phyloP scores from a whole-genome alignment of 2,888 invertebrate species.

The Ecdyonurus torrentis region DNA sequence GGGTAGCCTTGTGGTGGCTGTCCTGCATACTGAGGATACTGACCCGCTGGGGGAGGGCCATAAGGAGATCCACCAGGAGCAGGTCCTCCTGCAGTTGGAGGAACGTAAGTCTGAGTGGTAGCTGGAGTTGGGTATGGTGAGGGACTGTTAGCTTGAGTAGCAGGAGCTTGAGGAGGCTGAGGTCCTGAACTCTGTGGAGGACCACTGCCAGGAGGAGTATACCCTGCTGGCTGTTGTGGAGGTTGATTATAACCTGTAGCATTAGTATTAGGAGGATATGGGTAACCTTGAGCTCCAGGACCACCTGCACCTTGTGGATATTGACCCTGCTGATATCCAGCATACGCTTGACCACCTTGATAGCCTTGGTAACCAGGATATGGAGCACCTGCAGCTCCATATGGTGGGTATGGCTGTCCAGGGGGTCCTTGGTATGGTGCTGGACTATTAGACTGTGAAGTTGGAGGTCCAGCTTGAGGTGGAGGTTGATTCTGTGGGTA shows the following conservation, averaged over 20 bases:
- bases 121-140: conserved; percentile 12
- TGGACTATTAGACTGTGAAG: conserved; percentile 27
- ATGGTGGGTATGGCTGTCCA: conserved; percentile 30
- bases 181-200: conserved; percentile 26
- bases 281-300: conserved; percentile 23
- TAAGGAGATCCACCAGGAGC: conserved; percentile 48
- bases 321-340: conserved; percentile 9
- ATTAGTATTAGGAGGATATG: conserved; percentile 6
- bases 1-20: conserved; percentile 22
- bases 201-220: conserved; percentile 21
- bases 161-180: conserved; percentile 28
- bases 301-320: conserved; percentile 10
- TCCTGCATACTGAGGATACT: conserved; percentile 35
- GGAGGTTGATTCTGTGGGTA: conserved; percentile 38
- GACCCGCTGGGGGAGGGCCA: conserved; percentile 52
- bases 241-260: neutral
- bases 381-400: conserved; percentile 28
- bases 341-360: conserved; percentile 18
- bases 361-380: conserved; percentile 5
- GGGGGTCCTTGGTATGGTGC: conserved; percentile 19
- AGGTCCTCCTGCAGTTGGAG: conserved; percentile 13
- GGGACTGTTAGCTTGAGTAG: conserved; percentile 1
- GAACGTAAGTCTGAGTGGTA: conserved; percentile 13
- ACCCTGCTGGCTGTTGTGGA: conserved; percentile 11
- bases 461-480: conserved; percentile 41